A percentile compares a stretch with the other conserved stretches of the same genome.
phyloP scores from a whole-genome alignment of 64 coral and sea anemone genomes.

The Anthopleura sola region DNA sequence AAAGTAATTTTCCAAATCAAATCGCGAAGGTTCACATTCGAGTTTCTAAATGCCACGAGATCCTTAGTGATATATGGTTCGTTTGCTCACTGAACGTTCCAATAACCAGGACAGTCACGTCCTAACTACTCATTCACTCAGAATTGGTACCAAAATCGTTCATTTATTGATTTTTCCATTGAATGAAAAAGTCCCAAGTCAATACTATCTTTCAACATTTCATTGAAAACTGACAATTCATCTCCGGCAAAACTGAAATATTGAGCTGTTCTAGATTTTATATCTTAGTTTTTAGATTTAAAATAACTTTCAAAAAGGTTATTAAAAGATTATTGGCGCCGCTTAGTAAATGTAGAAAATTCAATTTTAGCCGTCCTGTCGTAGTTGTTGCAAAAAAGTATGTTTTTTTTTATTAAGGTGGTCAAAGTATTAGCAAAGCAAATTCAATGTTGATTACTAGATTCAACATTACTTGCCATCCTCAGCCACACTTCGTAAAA shows the following conservation, averaged over 20 bases:
- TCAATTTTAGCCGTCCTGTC: too few species aligned
- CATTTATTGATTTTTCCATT: neutral
- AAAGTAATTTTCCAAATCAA: neutral
- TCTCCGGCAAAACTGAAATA: neutral
- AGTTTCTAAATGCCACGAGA: neutral
- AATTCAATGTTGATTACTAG: neutral
- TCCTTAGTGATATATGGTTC: neutral
- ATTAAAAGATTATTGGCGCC: neutral
- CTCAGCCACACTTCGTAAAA: neutral
- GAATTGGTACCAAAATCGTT: neutral
- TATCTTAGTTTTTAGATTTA: neutral
- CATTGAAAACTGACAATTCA: neutral
- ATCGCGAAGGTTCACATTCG: neutral
- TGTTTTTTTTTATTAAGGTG: neutral
- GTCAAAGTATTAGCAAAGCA: neutral
- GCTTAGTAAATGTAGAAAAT: neutral
- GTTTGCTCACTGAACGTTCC: neutral
- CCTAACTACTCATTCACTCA: neutral
- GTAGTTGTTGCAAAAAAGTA: too few species aligned
- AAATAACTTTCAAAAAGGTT: neutral
- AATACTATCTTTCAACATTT: neutral
- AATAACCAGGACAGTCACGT: neutral
- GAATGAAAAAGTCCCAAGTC: neutral
- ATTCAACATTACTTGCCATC: neutral
- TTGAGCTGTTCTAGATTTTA: neutral